phyloP scores from a whole-genome alignment of 1,140 invertebrate species.

The Pseudobourletiella spinata region DNA sequence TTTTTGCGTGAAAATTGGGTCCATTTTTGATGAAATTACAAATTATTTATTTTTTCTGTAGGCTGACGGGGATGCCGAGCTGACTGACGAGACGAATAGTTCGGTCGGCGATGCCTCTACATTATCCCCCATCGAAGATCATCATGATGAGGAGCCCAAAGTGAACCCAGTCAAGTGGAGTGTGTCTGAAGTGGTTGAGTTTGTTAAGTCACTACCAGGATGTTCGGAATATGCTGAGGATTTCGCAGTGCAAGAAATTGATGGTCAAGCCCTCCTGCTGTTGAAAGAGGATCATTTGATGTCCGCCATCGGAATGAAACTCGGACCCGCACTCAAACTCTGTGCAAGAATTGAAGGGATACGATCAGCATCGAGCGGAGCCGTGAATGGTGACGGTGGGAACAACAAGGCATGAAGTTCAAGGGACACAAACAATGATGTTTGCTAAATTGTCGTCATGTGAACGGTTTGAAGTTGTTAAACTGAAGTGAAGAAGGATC shows the following conservation, averaged over 20 bases:
- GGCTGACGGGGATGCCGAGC: constrained; percentile 30
- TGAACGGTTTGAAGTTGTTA: too few species aligned
- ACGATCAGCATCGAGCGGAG: neutral
- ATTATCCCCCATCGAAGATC: constrained; percentile 25
- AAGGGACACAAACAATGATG: too few species aligned
- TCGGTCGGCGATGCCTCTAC: constrained; percentile 26
- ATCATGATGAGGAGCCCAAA: constrained; percentile 41
- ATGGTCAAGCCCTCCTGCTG: constrained; percentile 73
- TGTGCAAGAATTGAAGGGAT: constrained; percentile 28
- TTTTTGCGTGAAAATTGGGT: too few species aligned
- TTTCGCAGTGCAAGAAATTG: constrained; percentile 85
- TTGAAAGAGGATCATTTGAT: constrained; percentile 85
- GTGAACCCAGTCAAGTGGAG: constrained; percentile 67
- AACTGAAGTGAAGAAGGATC: too few species aligned
- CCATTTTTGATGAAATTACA: too few species aligned
- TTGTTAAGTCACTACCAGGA: constrained; percentile 59
- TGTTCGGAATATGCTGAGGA: constrained; percentile 90
- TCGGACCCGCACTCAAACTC: constrained; percentile 81
- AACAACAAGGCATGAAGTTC: too few species aligned
- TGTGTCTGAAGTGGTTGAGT: constrained; percentile 42
- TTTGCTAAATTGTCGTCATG: too few species aligned
- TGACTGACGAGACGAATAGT: constrained; percentile 35
- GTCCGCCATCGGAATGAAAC: constrained; percentile 79
- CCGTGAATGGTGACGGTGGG: too few species aligned
- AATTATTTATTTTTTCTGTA: constrained; percentile 38